phyloP scores from a whole-genome alignment of 30 jellyfish, hydroid and myxozoan species.

The Turritopsis dohrnii region DNA sequence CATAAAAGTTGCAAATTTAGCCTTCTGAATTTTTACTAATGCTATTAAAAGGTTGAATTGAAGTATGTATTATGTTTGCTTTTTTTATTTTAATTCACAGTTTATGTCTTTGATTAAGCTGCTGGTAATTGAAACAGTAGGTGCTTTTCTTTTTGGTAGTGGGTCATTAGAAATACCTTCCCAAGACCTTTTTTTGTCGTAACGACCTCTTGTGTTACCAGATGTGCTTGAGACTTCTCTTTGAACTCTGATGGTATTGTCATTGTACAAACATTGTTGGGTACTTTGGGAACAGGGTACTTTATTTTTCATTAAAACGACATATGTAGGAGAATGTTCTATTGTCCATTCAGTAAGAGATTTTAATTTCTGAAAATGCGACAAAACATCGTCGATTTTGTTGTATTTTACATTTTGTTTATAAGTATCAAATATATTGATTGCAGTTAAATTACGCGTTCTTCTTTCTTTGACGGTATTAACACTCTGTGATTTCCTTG shows the following conservation, averaged over 20 bases:
- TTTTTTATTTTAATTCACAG: not conserved
- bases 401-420: not conserved
- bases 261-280: not conserved
- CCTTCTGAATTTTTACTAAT: not conserved
- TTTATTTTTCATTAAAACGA: not conserved
- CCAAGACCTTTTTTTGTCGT: not conserved
- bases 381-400: not conserved
- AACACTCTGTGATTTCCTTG: not conserved
- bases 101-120: not conserved
- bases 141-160: not conserved
- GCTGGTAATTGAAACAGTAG: not conserved
- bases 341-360: not conserved
- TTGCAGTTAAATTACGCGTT: not conserved
- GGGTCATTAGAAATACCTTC: not conserved
- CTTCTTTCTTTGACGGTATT: not conserved
- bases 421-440: not conserved
- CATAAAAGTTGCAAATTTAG: too few species aligned
- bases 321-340: not conserved
- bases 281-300: not conserved
- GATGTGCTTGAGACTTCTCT: not conserved
- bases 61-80: not conserved
- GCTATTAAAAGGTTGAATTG: not conserved
- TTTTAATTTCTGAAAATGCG: not conserved
- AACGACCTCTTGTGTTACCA: not conserved
- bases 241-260: not conserved